phyloP scores from a whole-genome alignment of 2,113 vertebrate species.

The Arothron firmamentum region DNA sequence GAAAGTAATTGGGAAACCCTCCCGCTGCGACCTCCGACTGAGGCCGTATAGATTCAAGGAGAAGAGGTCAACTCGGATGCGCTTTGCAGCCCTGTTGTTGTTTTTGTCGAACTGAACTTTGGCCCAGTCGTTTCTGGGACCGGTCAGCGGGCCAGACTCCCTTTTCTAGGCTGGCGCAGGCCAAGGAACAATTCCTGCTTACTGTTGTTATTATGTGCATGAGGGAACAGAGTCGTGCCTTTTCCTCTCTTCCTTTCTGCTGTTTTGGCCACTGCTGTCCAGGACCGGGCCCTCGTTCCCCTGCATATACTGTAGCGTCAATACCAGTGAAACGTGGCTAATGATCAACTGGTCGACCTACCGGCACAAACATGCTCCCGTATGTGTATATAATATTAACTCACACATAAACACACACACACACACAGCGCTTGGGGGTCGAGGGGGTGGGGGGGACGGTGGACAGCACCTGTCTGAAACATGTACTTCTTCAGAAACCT shows the following conservation, averaged over 20 bases:
- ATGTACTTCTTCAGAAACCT: not conserved
- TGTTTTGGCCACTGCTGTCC: not conserved
- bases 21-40: too few relatives aligned
- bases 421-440: not conserved
- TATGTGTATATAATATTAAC: not conserved
- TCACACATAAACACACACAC: not conserved
- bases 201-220: conserved; percentile 22
- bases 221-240: not conserved
- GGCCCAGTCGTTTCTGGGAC: conserved; percentile 37
- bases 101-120: conserved; percentile 41
- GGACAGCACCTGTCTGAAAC: not conserved
- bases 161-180: conserved; percentile 28
- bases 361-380: not conserved
- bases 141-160: conserved; percentile 25
- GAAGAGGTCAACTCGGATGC: not conserved
- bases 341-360: conserved; percentile 40
- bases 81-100: conserved; percentile 14
- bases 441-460: too few relatives aligned
- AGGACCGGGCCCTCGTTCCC: not conserved
- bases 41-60: not conserved
- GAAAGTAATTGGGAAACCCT: not conserved
- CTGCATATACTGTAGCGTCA: not conserved
- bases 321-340: conserved; percentile 28
- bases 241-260: not conserved
- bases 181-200: conserved; percentile 40